Conservation (phyloP, 2,888 invertebrate species). For the Ichneumon xanthorius region DNA sequence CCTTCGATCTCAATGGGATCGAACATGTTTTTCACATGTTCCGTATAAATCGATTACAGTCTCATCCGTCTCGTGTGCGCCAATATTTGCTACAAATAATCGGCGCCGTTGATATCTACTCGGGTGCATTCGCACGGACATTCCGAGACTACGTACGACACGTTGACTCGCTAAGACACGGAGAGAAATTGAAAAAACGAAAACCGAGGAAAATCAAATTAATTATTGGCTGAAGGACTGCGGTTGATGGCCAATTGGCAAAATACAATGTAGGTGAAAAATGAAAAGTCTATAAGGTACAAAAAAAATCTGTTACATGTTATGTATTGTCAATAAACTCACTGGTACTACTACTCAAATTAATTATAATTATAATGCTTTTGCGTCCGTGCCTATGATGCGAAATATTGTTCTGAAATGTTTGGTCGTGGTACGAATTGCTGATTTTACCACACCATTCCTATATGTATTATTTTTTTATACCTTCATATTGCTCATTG, state of each 20-base stretch:
- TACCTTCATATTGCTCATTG: too few species aligned
- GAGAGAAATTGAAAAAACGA: not conserved
- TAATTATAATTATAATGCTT: too few species aligned
- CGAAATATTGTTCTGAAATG: too few species aligned
- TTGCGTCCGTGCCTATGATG: too few species aligned
- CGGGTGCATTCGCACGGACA: not conserved
- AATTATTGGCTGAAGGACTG: not conserved
- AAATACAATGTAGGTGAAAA: too few species aligned
- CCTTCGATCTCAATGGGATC: not conserved
- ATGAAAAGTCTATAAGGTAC: too few species aligned
- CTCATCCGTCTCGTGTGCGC: not conserved
- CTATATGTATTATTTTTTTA: too few species aligned
- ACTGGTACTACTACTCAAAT: not conserved
- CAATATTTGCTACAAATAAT: conserved; percentile 3
- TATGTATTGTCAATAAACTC: too few species aligned
- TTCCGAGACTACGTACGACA: not conserved
- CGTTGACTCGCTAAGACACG: not conserved
- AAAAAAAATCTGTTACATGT: too few species aligned
- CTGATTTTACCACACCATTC: too few species aligned
- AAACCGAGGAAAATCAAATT: not conserved
- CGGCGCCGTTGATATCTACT: not conserved
- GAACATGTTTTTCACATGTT: not conserved
- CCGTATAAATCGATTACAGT: not conserved
- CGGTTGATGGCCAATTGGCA: too few species aligned
- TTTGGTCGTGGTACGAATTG: too few species aligned